phyloP scores from a whole-genome alignment of 1,140 invertebrate species.

The Drosophila bifasciata region DNA sequence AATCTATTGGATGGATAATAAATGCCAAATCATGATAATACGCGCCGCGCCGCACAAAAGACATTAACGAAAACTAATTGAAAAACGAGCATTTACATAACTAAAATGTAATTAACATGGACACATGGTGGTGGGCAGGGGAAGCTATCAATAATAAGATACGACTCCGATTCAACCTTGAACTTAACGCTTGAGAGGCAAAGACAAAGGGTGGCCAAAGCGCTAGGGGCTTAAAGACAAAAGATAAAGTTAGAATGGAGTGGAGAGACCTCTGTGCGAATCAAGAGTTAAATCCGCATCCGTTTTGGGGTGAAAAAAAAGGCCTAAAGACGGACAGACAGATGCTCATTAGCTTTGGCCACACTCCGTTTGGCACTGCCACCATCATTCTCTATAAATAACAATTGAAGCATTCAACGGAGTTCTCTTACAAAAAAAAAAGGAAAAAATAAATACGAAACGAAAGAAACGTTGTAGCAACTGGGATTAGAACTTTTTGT shows the following conservation, averaged over 20 bases:
- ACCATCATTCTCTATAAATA: slow-evolving; percentile 82
- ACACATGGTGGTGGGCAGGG: slow-evolving; percentile 22
- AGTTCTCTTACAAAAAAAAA: slow-evolving; percentile 21
- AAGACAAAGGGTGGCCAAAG: slow-evolving; percentile 21
- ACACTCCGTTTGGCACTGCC: slow-evolving; percentile 59
- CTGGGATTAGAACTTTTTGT: slow-evolving; percentile 54
- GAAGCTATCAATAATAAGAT: slow-evolving; percentile 73
- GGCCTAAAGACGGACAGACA: slow-evolving; percentile 38
- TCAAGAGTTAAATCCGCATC: slow-evolving; percentile 55
- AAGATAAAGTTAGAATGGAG: slow-evolving; percentile 1
- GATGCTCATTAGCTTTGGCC: slow-evolving; percentile 72
- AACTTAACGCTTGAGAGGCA: slow-evolving; percentile 41
- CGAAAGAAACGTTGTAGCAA: slow-evolving; percentile 55
- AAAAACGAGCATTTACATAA: slow-evolving; percentile 76
- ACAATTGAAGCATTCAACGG: slow-evolving; percentile 74
- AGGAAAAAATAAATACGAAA: slow-evolving; percentile 1
- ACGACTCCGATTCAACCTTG: slow-evolving; percentile 56
- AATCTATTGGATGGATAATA: slow-evolving; percentile 21
- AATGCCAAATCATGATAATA: slow-evolving; percentile 52
- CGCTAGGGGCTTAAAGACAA: slow-evolving; percentile 19
- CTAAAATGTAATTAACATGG: slow-evolving; percentile 70
- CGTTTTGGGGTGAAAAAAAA: slow-evolving; percentile 40
- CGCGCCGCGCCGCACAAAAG: slow-evolving; percentile 38
- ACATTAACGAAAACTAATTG: slow-evolving; percentile 68
- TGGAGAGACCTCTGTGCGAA: slow-evolving; percentile 40